Evolutionary conservation across 1,140 invertebrate species (phyloP), one percentile per base, ranked within the genome.

Genomic region (Diorhabda carinulata): DNA sequence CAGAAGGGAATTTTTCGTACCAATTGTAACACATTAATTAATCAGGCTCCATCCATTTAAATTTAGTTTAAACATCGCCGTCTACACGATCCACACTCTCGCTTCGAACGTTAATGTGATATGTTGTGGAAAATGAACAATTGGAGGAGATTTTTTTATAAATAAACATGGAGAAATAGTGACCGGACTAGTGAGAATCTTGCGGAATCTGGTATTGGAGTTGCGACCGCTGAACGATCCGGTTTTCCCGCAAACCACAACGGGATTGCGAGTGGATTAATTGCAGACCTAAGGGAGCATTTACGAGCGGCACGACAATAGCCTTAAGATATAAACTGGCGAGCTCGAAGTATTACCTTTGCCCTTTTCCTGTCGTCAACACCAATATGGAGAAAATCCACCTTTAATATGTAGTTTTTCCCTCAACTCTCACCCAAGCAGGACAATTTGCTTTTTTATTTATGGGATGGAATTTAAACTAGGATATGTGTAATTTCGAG

Each of bases 181-280:
- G 47, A 52, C 47, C 47, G 47, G 6, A 52, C 47, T 52, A 52
- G 47, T 52, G 44, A 40, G 63, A 42, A 64, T 64, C 45, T 57
- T 64, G 63, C 52, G 63, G 63, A 64, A 64, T 64, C 63, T 47
- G 63, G 63, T 56, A 25, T 64, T 52, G 6, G 43, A 43, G 63
- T 43, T 43, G 41, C 56, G 63, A 64, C 63, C 63, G 42, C 63
- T 57, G 56, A 64, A 64, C 63, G 63, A 64, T 25, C 63, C 63
- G 47, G 66, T 70, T 73, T 73, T 66, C 64, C 73, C 73, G 59
- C 75, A 64, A 74, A 76, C 75, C 67, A 70, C 70, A 47, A 66
- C 69, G 66, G 73, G 73, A 75, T 75, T 76, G 74, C 68, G 60
- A 72, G 73, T 75, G 75, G 73, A 77, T 77, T 77, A 75, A 77